phyloP scores from a whole-genome alignment of 2,797 vertebrate species.

The Peromyscus aztecus region DNA sequence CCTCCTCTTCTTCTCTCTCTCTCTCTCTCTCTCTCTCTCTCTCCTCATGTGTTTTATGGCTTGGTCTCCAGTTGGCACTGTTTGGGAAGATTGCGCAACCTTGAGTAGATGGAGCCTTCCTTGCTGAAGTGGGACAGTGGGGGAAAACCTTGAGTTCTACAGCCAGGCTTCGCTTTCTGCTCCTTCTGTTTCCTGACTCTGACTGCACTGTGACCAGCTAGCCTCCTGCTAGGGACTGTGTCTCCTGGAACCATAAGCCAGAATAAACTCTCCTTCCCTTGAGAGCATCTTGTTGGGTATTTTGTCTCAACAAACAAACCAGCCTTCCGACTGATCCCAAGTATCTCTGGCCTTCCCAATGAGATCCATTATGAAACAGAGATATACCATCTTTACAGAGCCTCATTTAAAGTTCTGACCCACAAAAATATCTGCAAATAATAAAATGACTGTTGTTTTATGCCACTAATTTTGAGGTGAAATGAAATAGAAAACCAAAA shows the following conservation, averaged over 20 bases:
- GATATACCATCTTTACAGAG: neutral
- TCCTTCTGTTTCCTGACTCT: neutral
- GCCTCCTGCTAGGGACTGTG: neutral
- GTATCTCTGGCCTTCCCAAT: neutral
- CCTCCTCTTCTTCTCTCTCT: too few species aligned
- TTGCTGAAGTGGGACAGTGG: neutral
- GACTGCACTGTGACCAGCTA: neutral
- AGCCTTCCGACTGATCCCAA: neutral
- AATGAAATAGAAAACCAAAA: neutral
- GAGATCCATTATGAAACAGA: neutral
- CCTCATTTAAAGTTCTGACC: slow-evolving; percentile 5
- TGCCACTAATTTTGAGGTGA: neutral
- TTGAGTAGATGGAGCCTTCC: neutral
- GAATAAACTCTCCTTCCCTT: neutral
- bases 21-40: too few species aligned
- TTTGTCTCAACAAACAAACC: neutral
- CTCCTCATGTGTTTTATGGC: neutral
- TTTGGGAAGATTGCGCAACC: neutral
- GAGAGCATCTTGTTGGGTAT: neutral
- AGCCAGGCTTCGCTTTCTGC: neutral
- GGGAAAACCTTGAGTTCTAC: neutral
- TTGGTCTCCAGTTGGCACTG: neutral
- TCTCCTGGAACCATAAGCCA: neutral
- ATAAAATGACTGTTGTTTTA: neutral
- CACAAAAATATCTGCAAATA: neutral